A percentile compares a stretch with the other conserved stretches of the same genome.
Conservation (phyloP, 1,140 invertebrate species). For the Drosophila bifasciata region DNA sequence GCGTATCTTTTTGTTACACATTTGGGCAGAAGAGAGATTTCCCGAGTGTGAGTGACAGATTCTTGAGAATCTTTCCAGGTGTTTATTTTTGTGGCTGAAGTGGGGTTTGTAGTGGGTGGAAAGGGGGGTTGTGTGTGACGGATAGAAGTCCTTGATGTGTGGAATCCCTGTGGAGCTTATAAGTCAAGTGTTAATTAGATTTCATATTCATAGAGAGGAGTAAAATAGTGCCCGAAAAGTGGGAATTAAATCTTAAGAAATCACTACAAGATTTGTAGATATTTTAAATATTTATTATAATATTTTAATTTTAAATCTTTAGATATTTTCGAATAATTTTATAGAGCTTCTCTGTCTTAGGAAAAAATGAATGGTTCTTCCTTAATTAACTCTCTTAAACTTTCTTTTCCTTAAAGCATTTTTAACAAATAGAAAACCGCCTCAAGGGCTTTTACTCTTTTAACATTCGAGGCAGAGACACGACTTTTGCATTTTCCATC, state of each 20-base stretch:
- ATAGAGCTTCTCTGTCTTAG: too few relatives aligned
- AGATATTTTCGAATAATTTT: neutral
- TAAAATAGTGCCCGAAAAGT: neutral
- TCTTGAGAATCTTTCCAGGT: slow-evolving; percentile 36
- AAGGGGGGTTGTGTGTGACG: neutral
- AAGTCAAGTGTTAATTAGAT: slow-evolving; percentile 50
- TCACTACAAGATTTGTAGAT: neutral
- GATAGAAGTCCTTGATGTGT: slow-evolving; percentile 14
- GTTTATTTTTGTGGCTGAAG: neutral
- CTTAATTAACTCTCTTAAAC: too few relatives aligned
- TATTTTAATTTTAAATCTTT: too few relatives aligned
- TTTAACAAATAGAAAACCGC: slow-evolving; percentile 15
- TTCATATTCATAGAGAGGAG: slow-evolving; percentile 26
- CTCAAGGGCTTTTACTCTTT: slow-evolving; percentile 11
- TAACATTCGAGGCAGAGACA: slow-evolving; percentile 43
- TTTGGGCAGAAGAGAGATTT: slow-evolving; percentile 32
- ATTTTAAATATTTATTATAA: neutral
- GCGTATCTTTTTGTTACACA: slow-evolving; percentile 56
- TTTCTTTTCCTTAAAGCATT: neutral
- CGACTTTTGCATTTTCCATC: slow-evolving; percentile 81
- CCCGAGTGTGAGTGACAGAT: slow-evolving; percentile 5
- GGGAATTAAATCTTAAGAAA: neutral
- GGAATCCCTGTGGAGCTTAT: slow-evolving; percentile 35
- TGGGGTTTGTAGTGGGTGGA: too few relatives aligned
- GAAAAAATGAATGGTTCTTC: too few relatives aligned